phyloP scores from a whole-genome alignment of 2,797 vertebrate genomes.

The Enteromius unitaeniatus region DNA sequence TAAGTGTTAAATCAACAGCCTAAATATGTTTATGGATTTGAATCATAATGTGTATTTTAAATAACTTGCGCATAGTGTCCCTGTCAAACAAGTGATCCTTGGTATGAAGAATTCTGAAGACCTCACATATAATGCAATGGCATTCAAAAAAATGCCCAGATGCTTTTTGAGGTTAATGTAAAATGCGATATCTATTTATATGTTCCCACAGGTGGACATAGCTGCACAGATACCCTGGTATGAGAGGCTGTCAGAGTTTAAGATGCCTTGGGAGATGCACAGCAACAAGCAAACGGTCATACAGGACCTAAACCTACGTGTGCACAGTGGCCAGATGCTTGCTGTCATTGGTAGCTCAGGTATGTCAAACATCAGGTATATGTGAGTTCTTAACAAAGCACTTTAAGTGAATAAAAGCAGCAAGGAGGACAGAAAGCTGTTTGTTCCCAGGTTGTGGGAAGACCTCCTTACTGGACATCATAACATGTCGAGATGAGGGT shows the following conservation, averaged over 20 bases:
- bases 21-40: background rate
- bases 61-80: background rate
- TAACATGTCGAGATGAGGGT: slow-evolving; percentile 88
- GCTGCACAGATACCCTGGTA: slow-evolving; percentile 94
- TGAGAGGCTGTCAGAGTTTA: slow-evolving; percentile 87
- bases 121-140: background rate
- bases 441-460: slow-evolving; percentile 85
- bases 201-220: slow-evolving; percentile 80
- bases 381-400: background rate
- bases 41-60: too few relatives aligned
- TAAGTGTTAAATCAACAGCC: too few relatives aligned
- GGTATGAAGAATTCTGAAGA: background rate
- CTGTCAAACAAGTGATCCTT: background rate
- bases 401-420: background rate
- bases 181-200: background rate
- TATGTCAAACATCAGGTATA: slow-evolving; percentile 63
- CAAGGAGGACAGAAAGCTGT: background rate
- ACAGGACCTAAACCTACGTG: slow-evolving; percentile 86
- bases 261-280: slow-evolving; percentile 86
- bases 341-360: slow-evolving; percentile 95
- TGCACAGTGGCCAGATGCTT: slow-evolving; percentile 94
- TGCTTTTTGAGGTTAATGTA: background rate
- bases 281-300: slow-evolving; percentile 80
- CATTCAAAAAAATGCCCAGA: background rate
- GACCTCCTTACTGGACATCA: slow-evolving; percentile 90